Conservation (phyloP, 2,797 vertebrate species). For the Periophthalmus magnuspinnatus region DNA sequence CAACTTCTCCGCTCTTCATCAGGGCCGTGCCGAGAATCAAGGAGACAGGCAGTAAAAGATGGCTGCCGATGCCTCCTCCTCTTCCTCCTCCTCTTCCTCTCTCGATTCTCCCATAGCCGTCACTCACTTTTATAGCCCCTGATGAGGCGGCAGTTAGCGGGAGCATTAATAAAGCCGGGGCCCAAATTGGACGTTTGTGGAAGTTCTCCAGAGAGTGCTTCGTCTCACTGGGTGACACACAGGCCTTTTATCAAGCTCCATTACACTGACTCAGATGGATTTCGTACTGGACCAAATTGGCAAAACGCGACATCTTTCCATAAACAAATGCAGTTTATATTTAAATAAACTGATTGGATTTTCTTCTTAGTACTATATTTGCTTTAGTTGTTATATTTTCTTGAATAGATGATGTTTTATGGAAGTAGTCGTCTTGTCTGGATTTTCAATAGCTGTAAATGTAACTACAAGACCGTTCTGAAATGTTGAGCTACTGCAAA, state of each 20-base stretch:
- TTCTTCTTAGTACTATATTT: neutral
- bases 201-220: constrained; percentile 26
- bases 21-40: constrained; percentile 48
- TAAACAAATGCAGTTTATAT: neutral
- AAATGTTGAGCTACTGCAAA: neutral
- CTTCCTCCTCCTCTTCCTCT: constrained; percentile 25
- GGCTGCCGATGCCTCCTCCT: constrained; percentile 29
- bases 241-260: constrained; percentile 14
- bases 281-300: neutral
- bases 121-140: constrained; percentile 64
- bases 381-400: neutral
- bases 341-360: neutral
- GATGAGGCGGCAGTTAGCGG: constrained; percentile 64
- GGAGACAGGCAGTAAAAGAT: constrained; percentile 66
- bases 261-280: constrained; percentile 10
- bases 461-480: neutral
- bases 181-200: constrained; percentile 53
- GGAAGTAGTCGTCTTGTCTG: neutral
- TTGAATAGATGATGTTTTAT: neutral
- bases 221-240: neutral
- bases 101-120: constrained; percentile 24
- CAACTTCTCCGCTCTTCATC: constrained; percentile 57
- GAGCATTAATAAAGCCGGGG: constrained; percentile 64
- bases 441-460: neutral
- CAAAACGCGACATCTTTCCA: neutral